Conservation (phyloP, 2,888 invertebrate species). For the Drosophila mulleri region DNA sequence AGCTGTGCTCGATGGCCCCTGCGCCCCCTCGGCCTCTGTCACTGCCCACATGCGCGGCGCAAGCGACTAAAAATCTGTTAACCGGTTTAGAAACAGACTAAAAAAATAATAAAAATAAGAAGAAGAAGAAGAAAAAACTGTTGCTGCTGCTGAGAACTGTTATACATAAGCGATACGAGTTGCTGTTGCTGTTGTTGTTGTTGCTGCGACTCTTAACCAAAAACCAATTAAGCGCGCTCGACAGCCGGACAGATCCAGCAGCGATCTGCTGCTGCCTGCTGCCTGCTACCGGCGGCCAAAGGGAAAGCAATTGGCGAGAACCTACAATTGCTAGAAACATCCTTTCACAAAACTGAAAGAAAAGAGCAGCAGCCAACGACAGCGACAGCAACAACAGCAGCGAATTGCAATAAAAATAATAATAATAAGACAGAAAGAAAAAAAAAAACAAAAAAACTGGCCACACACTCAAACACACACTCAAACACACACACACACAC, state of each 20-base stretch:
- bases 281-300: slow-evolving; percentile 31
- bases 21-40: neutral
- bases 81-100: slow-evolving; percentile 64
- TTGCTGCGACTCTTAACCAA: slow-evolving; percentile 33
- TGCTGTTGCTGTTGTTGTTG: slow-evolving; percentile 25
- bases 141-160: slow-evolving; percentile 50
- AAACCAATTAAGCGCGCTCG: slow-evolving; percentile 58
- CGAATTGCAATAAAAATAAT: slow-evolving; percentile 14
- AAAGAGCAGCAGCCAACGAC: neutral
- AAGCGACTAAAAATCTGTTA: slow-evolving; percentile 62
- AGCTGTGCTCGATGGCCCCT: slow-evolving; percentile 16
- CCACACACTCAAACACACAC: slow-evolving; percentile 15
- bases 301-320: slow-evolving; percentile 38
- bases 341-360: slow-evolving; percentile 40
- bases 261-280: slow-evolving; percentile 1
- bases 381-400: neutral
- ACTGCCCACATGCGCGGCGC: slow-evolving; percentile 15
- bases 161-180: slow-evolving; percentile 43
- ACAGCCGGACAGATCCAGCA: slow-evolving; percentile 17
- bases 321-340: slow-evolving; percentile 24
- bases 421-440: neutral
- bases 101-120: slow-evolving; percentile 26
- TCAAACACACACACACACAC: slow-evolving; percentile 6
- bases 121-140: neutral
- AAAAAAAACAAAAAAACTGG: slow-evolving; percentile 3